Conservation (phyloP, 2,797 vertebrate genomes). For the Clarias platycephalus region DNA sequence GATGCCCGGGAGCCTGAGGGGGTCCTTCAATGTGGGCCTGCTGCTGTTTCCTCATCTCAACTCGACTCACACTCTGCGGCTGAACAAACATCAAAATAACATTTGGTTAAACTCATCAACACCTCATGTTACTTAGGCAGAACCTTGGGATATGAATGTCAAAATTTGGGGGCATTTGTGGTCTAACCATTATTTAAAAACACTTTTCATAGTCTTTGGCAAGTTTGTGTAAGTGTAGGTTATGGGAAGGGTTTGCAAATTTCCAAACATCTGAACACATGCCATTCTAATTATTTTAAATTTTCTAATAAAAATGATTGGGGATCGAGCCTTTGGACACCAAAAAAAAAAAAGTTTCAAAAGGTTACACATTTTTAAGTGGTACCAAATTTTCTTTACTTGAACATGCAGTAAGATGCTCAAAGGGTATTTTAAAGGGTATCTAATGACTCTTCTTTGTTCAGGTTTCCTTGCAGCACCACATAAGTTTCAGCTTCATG, state of each 20-base stretch:
- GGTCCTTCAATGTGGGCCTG: conserved; percentile 93
- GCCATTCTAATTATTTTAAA: too few relatives aligned
- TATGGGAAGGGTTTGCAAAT: neutral
- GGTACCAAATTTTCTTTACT: neutral
- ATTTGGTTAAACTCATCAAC: neutral
- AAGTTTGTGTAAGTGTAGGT: neutral
- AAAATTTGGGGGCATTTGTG: neutral
- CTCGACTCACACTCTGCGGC: conserved; percentile 81
- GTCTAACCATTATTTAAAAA: neutral
- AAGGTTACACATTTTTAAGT: neutral
- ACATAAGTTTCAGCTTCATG: neutral
- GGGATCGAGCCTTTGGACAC: neutral
- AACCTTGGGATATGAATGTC: neutral
- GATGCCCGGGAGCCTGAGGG: conserved; percentile 87
- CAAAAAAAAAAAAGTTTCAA: too few relatives aligned
- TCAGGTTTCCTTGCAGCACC: neutral
- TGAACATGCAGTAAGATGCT: neutral
- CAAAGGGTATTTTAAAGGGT: neutral
- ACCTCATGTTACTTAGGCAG: neutral
- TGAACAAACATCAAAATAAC: conserved; percentile 49
- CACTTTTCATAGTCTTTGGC: neutral
- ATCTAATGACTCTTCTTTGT: neutral
- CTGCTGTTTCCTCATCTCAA: conserved; percentile 98
- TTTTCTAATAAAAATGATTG: neutral
- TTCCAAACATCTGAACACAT: neutral